phyloP scores from a whole-genome alignment of 2,888 invertebrate species.

The Lumbricus terrestris region DNA sequence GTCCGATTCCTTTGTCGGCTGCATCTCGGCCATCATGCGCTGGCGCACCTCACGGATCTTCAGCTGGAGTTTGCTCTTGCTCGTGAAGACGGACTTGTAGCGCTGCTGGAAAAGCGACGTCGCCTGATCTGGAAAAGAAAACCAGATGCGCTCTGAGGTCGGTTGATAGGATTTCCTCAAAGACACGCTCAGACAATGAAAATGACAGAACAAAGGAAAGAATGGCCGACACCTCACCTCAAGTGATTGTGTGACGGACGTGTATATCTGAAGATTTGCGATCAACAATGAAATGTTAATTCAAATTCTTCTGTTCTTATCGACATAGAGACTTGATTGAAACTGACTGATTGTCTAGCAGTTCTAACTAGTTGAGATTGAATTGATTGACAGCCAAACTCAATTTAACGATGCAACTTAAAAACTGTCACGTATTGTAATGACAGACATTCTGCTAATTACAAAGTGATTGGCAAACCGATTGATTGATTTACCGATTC shows the following conservation, averaged over 20 bases:
- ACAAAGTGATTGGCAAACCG: too few species aligned
- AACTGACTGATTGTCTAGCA: background rate
- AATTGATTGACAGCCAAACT: background rate
- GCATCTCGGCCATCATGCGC: conserved; percentile 71
- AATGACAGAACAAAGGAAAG: background rate
- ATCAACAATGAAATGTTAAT: too few species aligned
- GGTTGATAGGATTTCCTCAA: background rate
- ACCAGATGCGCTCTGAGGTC: background rate
- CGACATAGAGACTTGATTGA: background rate
- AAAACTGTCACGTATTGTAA: too few species aligned
- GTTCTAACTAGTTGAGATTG: background rate
- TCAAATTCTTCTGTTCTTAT: background rate
- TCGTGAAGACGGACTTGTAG: conserved; percentile 89
- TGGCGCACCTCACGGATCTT: conserved; percentile 97
- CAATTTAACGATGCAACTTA: background rate
- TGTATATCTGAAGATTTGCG: background rate
- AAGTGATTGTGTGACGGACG: background rate
- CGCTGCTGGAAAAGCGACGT: conserved; percentile 69
- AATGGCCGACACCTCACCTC: background rate
- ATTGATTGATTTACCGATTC: background rate
- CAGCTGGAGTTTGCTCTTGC: conserved; percentile 84
- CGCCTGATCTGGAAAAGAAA: conserved; percentile 57
- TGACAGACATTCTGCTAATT: too few species aligned
- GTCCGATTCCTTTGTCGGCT: background rate
- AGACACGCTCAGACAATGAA: background rate